These are phyloP conservation scores for Zophobas atratus DNA, from an alignment of 1,140 invertebrate genomes.

Conservation along the genomic window DNA sequence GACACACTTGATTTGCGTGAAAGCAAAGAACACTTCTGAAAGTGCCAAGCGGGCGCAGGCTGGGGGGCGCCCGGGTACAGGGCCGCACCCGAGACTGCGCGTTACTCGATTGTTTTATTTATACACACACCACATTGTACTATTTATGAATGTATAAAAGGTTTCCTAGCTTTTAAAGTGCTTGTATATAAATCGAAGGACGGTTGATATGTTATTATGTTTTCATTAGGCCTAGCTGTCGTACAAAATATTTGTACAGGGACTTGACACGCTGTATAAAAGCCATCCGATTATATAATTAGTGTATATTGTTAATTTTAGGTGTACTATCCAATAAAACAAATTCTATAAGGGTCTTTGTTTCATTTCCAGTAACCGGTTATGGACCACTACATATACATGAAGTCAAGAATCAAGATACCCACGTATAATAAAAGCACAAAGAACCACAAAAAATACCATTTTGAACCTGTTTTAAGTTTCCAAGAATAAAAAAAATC, in stretches of 20 bases:
- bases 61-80: too few species aligned
- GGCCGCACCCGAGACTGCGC: background rate
- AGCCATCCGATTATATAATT: slow-evolving; percentile 61
- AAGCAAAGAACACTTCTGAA: slow-evolving; percentile 34
- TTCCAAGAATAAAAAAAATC: too few species aligned
- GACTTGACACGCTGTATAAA: slow-evolving; percentile 59
- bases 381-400: too few species aligned
- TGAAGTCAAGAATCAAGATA: too few species aligned
- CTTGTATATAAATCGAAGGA: slow-evolving; percentile 50
- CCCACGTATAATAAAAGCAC: too few species aligned
- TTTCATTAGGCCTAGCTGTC: slow-evolving; percentile 47
- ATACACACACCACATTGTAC: slow-evolving; percentile 44
- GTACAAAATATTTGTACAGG: slow-evolving; percentile 57
- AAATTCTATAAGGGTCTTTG: slow-evolving; percentile 56
- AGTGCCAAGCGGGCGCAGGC: slow-evolving; percentile 53
- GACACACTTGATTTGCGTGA: background rate
- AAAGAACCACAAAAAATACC: too few species aligned
- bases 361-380: slow-evolving; percentile 5
- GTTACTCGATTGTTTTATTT: slow-evolving; percentile 22
- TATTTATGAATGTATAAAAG: slow-evolving; percentile 55
- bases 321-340: slow-evolving; percentile 62
- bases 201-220: slow-evolving; percentile 45
- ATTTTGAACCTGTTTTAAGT: too few species aligned
- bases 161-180: slow-evolving; percentile 21
- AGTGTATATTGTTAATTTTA: slow-evolving; percentile 65